Percentiles rank a stretch among this genome's conserved stretches.
Conservation (phyloP, 2,797 vertebrate species). For the Momotus momota region DNA sequence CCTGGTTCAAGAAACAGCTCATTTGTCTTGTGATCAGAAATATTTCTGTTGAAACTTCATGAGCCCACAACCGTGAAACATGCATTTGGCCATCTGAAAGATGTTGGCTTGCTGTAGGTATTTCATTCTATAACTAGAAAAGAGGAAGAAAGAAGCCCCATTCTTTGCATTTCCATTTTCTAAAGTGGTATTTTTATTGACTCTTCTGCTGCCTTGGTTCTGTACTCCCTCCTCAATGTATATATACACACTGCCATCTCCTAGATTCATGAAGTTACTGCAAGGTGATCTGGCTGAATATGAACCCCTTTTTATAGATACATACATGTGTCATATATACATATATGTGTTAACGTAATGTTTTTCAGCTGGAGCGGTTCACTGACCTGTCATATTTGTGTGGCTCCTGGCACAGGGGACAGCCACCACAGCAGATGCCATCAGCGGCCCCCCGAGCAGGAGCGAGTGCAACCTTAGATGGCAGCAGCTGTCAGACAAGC, state of each 20-base stretch:
- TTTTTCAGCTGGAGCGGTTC: neutral
- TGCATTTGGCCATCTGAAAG: neutral
- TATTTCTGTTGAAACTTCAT: neutral
- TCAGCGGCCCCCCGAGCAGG: neutral
- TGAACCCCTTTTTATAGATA: neutral
- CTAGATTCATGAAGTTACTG: neutral
- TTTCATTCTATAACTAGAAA: neutral
- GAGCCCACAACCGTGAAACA: accelerated
- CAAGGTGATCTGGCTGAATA: neutral
- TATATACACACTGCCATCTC: neutral
- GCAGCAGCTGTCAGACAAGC: neutral
- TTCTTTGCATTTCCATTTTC: neutral
- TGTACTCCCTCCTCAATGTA: neutral
- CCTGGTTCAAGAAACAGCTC: neutral
- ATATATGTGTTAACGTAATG: neutral
- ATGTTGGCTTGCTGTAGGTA: neutral
- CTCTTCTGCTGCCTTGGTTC: neutral
- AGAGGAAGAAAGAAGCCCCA: neutral
- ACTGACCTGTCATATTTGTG: neutral
- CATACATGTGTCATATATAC: neutral
- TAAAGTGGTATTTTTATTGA: neutral
- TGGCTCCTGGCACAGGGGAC: neutral
- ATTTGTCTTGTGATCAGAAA: neutral
- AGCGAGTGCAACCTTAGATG: neutral
- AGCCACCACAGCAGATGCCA: accelerated